Evolutionary conservation across 2,113 vertebrate genomes (phyloP).

Genomic region (Rhinolophus sinicus): DNA sequence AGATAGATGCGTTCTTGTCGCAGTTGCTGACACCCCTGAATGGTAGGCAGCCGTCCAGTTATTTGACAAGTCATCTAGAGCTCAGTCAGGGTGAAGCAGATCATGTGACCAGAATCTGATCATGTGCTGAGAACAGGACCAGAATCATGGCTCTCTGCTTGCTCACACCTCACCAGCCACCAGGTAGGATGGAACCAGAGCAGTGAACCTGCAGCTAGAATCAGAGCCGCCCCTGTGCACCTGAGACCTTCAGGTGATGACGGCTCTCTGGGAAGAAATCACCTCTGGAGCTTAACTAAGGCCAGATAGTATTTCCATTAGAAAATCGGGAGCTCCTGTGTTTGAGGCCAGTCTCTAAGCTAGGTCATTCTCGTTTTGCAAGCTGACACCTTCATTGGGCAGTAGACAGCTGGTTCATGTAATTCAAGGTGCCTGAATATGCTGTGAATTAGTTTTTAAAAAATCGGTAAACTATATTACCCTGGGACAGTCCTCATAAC

Average conservation of each 20-base stretch:
- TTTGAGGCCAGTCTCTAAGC: neutral
- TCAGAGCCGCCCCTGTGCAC: neutral
- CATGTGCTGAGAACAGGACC: neutral
- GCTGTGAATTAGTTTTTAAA: slow-evolving; percentile 25
- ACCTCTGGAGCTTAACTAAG: neutral
- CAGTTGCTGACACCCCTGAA: neutral
- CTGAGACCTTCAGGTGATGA: neutral
- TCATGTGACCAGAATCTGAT: neutral
- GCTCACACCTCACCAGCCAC: rapidly evolving
- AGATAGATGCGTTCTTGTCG: too few relatives aligned
- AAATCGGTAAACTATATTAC: neutral
- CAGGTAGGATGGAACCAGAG: too few relatives aligned
- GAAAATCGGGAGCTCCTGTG: rapidly evolving
- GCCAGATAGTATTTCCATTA: neutral
- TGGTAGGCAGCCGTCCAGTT: too few relatives aligned
- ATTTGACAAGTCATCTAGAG: neutral
- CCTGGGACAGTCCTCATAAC: neutral
- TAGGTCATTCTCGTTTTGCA: neutral
- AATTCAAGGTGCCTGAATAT: neutral
- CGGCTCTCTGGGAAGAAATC: neutral
- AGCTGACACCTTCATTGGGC: neutral
- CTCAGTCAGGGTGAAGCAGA: neutral
- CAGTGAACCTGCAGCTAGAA: too few relatives aligned
- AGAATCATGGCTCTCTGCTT: neutral
- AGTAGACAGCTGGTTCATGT: neutral